These are phyloP conservation scores for Gasteruption jaculator DNA, from an alignment of 2,888 invertebrate species.

Conservation along the genomic window DNA sequence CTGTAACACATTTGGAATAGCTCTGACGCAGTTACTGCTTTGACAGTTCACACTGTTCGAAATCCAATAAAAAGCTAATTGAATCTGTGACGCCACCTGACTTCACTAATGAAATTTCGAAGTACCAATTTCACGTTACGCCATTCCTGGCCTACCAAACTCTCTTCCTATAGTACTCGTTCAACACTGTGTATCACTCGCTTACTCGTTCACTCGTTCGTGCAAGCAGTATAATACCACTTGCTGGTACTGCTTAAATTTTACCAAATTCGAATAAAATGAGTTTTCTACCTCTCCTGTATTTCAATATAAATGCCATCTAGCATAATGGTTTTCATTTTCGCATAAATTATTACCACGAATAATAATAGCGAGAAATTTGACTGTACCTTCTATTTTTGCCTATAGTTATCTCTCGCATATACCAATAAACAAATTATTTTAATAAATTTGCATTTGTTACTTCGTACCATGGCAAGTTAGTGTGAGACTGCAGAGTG, in stretches of 20 bases:
- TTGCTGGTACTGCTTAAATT: conserved; percentile 32
- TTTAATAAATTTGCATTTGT: no score
- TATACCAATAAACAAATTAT: no score
- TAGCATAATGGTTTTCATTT: no score
- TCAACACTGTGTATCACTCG: conserved; percentile 30
- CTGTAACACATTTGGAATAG: no score
- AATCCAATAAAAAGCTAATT: conserved; percentile 52
- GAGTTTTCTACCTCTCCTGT: conserved; percentile 27
- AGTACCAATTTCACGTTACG: conserved; percentile 51
- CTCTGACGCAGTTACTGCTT: conserved; percentile 45
- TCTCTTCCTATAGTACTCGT: conserved; percentile 25
- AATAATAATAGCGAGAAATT: no score
- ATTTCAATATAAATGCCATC: no score
- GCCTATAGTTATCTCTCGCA: no score
- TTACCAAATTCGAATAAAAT: conserved; percentile 40
- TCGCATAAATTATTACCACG: no score
- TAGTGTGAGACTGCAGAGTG: no score
- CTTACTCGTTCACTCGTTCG: no score
- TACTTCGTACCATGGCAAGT: no score
- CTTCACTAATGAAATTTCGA: conserved; percentile 51
- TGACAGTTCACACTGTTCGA: conserved; percentile 49
- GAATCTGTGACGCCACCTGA: conserved; percentile 51
- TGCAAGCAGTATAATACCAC: conserved; percentile 36
- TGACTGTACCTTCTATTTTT: no score
- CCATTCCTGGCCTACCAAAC: conserved; percentile 37